Base-by-base conservation (phyloP, 2,888 invertebrate species). In the Tachina grossa region DNA sequence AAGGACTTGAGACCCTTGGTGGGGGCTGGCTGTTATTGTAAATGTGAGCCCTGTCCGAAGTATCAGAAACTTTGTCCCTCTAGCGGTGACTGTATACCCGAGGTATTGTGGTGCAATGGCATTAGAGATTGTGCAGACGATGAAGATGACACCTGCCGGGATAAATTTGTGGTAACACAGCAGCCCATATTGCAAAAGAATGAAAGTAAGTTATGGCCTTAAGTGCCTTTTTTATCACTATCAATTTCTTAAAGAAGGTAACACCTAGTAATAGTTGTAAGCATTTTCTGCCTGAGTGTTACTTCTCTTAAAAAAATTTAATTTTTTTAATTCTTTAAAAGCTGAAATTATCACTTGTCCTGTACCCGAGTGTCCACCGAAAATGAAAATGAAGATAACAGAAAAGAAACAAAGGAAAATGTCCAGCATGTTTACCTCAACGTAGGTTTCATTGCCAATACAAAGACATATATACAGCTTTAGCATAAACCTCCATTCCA, bases 81-180 rank as follows among this genome's bases (percentile, higher is more conserved):
- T 0, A 96, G 95, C 90, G 95, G 95, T 82, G 93, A 95, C 71
- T 97, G 97, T 89, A 94, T 97, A 16, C 93, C 95, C 0, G 93
- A 94, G 53, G 93, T 94, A 0, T 93, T 94, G 13, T 97, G 97
- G 97, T 97, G 97, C 90, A 95, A 97, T 90, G 97, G 97, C 0
- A 93, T 96, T 0, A 94, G 95, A 86, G 96, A 97, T 91, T 97
- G 97, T 89, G 95, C 96, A 0, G 97, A 97, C 89, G 97, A 97
- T 91, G 97, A 97, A 92, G 91, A 93, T 13, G 92, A 94, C 3
- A 93, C 94, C 80, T 97, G 97, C 89, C 89, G 66, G 8, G 87
- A 91, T 51, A 87, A 88, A 1, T 89, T 91, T 22, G 87, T 88
- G 0, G 88, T 91, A 0, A 81, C 87, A n/a, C 89, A 86, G 6